Percentiles rank a stretch among this genome's conserved stretches.
Conservation (phyloP, 2,888 invertebrate genomes). For the Shargacucullia verbasci region DNA sequence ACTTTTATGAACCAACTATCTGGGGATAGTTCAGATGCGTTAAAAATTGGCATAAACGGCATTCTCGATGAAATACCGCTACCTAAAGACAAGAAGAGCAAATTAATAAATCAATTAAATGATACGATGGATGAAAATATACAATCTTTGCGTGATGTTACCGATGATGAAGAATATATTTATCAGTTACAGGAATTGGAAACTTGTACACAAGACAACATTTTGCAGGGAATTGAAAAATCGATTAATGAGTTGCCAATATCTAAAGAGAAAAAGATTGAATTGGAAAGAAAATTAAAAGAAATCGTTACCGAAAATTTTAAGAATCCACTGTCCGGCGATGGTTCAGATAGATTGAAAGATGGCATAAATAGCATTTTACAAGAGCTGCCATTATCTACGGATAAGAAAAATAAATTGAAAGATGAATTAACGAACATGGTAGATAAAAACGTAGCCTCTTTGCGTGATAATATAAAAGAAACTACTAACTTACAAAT, state of each 20-base stretch:
- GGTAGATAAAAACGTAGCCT: constrained; percentile 1
- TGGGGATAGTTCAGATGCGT: not conserved
- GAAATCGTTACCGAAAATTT: not conserved
- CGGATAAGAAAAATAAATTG: constrained; percentile 3
- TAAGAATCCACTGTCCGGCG: not conserved
- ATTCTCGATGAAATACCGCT: constrained; percentile 7
- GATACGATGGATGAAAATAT: no score
- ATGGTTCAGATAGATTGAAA: not conserved
- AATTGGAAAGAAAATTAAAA: constrained; percentile 3
- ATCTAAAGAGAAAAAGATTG: not conserved
- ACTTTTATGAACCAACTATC: not conserved
- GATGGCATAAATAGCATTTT: constrained; percentile 1
- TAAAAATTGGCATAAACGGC: constrained; percentile 9
- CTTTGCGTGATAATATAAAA: not conserved
- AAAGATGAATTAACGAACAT: constrained; percentile 1
- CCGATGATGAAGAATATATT: no score
- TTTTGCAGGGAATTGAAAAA: not conserved
- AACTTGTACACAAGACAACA: no score
- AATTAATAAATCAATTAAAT: no score
- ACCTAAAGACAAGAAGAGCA: not conserved
- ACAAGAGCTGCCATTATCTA: constrained; percentile 1
- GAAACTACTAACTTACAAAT: not conserved
- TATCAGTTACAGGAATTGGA: no score
- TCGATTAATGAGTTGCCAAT: constrained; percentile 4
- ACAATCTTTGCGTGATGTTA: no score